These are phyloP conservation scores for Neomorphus geoffroyi DNA, from an alignment of 2,797 vertebrate species.

Conservation along the genomic window DNA sequence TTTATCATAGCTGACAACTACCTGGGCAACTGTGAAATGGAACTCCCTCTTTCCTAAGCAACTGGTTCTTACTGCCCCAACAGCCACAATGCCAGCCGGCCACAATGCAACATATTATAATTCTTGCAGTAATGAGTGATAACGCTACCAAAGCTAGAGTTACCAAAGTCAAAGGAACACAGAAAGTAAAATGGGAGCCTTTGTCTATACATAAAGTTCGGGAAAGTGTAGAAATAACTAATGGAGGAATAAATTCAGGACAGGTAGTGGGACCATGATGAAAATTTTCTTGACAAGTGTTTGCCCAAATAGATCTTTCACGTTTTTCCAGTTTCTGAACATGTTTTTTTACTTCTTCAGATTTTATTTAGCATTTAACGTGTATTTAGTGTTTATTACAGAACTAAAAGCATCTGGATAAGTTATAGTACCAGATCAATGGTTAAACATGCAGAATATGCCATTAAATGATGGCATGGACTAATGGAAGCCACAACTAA, in stretches of 20 bases:
- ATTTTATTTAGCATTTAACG: background rate
- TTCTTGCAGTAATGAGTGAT: background rate
- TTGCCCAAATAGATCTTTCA: background rate
- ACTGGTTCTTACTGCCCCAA: background rate
- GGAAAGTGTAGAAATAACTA: background rate
- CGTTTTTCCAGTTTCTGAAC: background rate
- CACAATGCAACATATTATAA: background rate
- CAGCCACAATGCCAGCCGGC: rapidly evolving
- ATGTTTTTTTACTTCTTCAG: background rate
- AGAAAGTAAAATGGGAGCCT: background rate
- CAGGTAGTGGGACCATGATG: background rate
- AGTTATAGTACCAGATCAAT: rapidly evolving
- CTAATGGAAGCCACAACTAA: background rate
- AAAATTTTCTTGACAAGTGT: background rate
- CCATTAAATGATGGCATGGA: background rate
- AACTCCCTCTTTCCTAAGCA: background rate
- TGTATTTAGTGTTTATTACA: background rate
- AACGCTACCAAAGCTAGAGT: background rate
- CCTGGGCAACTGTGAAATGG: background rate
- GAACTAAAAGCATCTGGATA: background rate
- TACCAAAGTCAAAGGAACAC: background rate
- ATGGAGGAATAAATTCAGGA: background rate
- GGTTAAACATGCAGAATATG: background rate
- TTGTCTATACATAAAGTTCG: background rate
- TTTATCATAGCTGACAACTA: background rate